phyloP scores from a whole-genome alignment of 1,140 invertebrate genomes.

The Notospermus geniculatus region DNA sequence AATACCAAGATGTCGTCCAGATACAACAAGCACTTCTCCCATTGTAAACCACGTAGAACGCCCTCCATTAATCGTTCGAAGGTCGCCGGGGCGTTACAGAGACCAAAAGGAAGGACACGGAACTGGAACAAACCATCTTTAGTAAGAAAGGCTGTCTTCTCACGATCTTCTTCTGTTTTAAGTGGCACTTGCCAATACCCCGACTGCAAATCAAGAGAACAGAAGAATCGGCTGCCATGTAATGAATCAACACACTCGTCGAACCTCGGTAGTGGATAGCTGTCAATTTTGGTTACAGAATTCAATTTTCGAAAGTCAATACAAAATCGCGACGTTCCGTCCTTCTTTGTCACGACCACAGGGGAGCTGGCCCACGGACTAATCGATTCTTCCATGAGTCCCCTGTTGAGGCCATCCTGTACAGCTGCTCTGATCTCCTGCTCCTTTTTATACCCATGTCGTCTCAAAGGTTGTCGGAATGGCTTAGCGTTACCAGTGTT shows the following conservation, averaged over 20 bases:
- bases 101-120: conserved; percentile 9
- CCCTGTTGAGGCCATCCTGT: conserved; percentile 11
- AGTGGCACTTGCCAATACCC: conserved; percentile 45
- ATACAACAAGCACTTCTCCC: conserved; percentile 11
- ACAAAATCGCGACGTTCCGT: conserved; percentile 24
- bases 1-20: no score
- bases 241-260: conserved; percentile 17
- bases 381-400: conserved; percentile 16
- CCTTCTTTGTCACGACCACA: conserved; percentile 22
- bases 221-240: conserved; percentile 16
- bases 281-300: conserved; percentile 15
- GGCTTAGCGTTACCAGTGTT: no score
- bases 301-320: conserved; percentile 23
- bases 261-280: conserved; percentile 18
- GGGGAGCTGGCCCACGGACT: conserved; percentile 21
- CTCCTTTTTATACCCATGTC: conserved; percentile 12
- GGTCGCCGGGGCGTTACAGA: no score
- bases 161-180: conserved; percentile 11
- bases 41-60: conserved; percentile 17
- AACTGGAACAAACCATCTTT: conserved; percentile 12
- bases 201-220: conserved; percentile 19
- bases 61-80: no score
- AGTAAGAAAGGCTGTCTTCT: conserved; percentile 23
- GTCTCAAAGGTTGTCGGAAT: conserved; percentile 16
- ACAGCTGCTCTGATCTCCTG: conserved; percentile 12